Evolutionary conservation across 2,113 vertebrate genomes (phyloP), one percentile per base, ranked within the genome.

Genomic region (Orientallactaga bullata): DNA sequence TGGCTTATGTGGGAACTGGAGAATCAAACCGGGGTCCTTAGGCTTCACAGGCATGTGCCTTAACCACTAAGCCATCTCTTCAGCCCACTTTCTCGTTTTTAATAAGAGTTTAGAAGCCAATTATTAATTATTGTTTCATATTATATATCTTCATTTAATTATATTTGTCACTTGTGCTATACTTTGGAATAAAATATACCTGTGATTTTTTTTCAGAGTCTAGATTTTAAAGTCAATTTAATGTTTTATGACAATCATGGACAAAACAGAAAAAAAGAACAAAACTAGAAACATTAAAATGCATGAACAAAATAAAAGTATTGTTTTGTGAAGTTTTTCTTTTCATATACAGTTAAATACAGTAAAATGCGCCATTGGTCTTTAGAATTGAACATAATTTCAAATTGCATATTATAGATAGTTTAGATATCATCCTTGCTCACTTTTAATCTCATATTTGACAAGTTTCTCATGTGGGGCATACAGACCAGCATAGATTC

Each of bases 201-300:
- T 83, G 32, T 58, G 17, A 58, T 24, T 39, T 63, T 76, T 78
- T 55, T 82, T n/a, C 77, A 85, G 85, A 88, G 24, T 89, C 17
- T 42, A 24, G 10, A 7, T 60, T 88, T 69, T 24, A 86, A 93
- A 96, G 58, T 90, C 20, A 90, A 79, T 83, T 76, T 88, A 95
- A 90, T 94, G 28, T 37, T 47, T 76, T 83, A 30, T 85, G 69
- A 63, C 39, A 73, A 6, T 11, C n/a, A 79, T 42, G 42, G 65
- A 63, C 37, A 60, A 35, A 86, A 69, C 47, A 55, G 30, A 39
- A 76, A 83, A 83, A 32, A 66, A 93, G 66, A 81, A 88, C 7
- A 93, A 82, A 86, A 68, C 11, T 61, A 47, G 73, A 93, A 93
- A 55, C 87, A 74, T 20, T 65, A 55, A 26, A 60, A 65, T 88